Evolutionary conservation across 2,888 invertebrate species (phyloP).

Genomic region (Agonopterix heracliana): DNA sequence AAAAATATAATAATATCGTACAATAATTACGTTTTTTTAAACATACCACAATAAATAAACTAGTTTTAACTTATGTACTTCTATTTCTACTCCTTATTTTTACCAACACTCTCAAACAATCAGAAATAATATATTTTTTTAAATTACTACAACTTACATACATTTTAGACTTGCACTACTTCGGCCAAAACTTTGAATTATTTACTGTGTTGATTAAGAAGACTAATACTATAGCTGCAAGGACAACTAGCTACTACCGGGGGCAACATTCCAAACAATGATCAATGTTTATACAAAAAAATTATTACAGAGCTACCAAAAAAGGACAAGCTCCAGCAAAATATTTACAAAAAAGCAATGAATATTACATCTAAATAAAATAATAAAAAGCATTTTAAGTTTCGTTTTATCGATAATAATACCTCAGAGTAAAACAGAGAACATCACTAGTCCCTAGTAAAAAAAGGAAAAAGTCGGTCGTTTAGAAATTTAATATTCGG

Average conservation of each 20-base stretch:
- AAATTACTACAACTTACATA: background rate
- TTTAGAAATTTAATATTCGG: slow-evolving; percentile 53
- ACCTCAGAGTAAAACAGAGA: slow-evolving; percentile 28
- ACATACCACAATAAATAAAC: too few species aligned
- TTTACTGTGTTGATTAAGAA: slow-evolving; percentile 4
- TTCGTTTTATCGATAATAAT: slow-evolving; percentile 10
- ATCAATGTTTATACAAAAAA: slow-evolving; percentile 1
- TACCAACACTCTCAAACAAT: too few species aligned
- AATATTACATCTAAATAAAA: slow-evolving; percentile 1
- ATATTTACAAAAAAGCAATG: slow-evolving; percentile 6
- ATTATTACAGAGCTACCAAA: slow-evolving; percentile 22
- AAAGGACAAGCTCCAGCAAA: slow-evolving; percentile 22
- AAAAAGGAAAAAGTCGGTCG: background rate
- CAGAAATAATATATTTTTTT: background rate
- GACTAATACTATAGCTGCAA: slow-evolving; percentile 21
- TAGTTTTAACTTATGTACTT: too few species aligned
- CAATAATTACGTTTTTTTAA: too few species aligned
- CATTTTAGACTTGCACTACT: slow-evolving; percentile 29
- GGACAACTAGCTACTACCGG: slow-evolving; percentile 9
- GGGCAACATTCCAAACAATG: slow-evolving; percentile 4
- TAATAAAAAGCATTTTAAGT: background rate
- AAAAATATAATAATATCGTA: too few species aligned
- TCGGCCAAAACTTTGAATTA: slow-evolving; percentile 24
- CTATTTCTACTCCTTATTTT: too few species aligned
- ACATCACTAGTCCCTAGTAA: background rate